phyloP scores from a whole-genome alignment of 1,140 invertebrate species.

The Achatina immaculata region DNA sequence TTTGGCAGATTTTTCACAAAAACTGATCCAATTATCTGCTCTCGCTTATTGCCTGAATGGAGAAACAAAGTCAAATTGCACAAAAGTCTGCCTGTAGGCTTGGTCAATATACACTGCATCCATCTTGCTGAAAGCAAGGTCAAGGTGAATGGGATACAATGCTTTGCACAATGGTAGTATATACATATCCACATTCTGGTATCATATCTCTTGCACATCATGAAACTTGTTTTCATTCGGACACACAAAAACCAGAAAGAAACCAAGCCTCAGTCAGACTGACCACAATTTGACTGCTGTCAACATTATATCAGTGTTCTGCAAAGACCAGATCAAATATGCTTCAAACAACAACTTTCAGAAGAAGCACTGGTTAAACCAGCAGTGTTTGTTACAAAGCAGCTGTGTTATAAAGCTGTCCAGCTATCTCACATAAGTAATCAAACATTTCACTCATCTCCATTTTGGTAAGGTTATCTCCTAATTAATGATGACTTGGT shows the following conservation, averaged over 20 bases:
- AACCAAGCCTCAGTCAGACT: background rate
- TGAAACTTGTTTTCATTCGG: background rate
- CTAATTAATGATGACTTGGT: background rate
- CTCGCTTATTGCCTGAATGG: conserved; percentile 18
- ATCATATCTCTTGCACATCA: background rate
- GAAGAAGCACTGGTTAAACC: too few species aligned
- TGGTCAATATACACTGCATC: background rate
- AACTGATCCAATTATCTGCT: conserved; percentile 20
- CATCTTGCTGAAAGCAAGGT: background rate
- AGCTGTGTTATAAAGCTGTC: background rate
- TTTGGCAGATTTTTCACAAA: conserved; percentile 36
- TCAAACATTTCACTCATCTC: background rate
- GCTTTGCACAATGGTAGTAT: background rate
- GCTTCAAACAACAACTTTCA: background rate
- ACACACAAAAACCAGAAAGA: background rate
- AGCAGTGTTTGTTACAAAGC: background rate
- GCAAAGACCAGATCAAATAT: background rate
- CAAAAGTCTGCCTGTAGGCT: background rate
- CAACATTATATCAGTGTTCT: background rate
- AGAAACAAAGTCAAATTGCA: conserved; percentile 26
- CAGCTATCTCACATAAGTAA: background rate
- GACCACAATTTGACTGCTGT: background rate
- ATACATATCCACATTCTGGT: background rate
- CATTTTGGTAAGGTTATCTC: background rate
- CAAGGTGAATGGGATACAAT: background rate